Conservation (phyloP, 2,888 invertebrate genomes). For the Pristionchus mayeri region DNA sequence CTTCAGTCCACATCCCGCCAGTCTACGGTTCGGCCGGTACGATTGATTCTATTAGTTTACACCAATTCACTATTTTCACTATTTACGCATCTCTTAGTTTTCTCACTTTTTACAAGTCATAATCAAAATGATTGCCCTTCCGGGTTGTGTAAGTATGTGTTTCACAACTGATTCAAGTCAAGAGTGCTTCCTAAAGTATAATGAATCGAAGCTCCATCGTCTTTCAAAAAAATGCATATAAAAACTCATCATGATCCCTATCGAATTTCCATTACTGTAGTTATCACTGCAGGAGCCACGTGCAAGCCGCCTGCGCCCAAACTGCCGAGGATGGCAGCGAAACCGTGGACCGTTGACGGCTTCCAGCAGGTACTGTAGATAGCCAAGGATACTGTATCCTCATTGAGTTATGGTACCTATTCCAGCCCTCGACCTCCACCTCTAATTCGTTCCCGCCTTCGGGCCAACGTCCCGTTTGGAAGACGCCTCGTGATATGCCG, state of each 20-base stretch:
- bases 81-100: no score
- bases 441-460: not conserved
- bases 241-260: no score
- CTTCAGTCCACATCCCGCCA: conserved; percentile 3
- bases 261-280: no score
- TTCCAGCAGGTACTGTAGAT: conserved; percentile 21
- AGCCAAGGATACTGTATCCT: not conserved
- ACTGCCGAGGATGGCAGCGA: not conserved
- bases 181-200: no score
- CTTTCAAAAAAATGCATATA: no score
- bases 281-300: not conserved
- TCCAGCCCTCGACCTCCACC: not conserved
- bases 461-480: not conserved
- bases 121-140: no score
- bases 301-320: not conserved
- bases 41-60: no score
- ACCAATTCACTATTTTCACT: no score
- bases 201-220: no score
- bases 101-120: no score
- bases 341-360: conserved; percentile 9
- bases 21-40: not conserved
- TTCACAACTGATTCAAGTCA: no score
- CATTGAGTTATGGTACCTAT: not conserved
- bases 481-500: not conserved
- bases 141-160: no score